Evolutionary conservation across 2,888 invertebrate genomes (phyloP).

Genomic region (Cryptops parisi): DNA sequence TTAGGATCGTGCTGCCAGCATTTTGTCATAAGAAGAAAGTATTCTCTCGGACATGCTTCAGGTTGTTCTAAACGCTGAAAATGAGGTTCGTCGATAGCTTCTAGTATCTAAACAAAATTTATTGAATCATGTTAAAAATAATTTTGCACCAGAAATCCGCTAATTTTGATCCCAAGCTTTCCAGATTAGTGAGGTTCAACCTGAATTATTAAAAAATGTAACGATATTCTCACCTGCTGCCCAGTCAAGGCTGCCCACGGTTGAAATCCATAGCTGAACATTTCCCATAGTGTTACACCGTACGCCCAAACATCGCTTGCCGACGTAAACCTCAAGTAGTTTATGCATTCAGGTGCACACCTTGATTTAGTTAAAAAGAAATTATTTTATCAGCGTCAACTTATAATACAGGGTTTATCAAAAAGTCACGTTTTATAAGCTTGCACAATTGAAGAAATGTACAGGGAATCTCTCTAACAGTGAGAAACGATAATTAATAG

Average conservation of each 20-base stretch:
- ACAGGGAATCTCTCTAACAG: too few species aligned
- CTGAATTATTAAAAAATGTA: background rate
- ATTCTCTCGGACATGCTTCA: constrained; percentile 85
- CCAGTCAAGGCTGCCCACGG: constrained; percentile 94
- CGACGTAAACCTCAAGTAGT: constrained; percentile 87
- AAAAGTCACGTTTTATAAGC: too few species aligned
- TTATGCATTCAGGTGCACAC: constrained; percentile 97
- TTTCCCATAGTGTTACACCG: constrained; percentile 97
- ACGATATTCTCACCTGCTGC: constrained; percentile 44
- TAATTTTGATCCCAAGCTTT: background rate
- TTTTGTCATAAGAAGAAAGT: constrained; percentile 79
- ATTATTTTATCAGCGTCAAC: too few species aligned
- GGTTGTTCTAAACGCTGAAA: constrained; percentile 82
- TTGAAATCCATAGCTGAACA: constrained; percentile 97
- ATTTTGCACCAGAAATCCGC: too few species aligned
- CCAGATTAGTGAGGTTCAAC: background rate
- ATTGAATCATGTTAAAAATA: background rate
- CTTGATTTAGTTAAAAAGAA: too few species aligned
- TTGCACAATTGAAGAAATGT: too few species aligned
- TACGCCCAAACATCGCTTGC: constrained; percentile 98
- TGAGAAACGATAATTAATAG: too few species aligned
- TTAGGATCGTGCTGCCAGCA: constrained; percentile 92
- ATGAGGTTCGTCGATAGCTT: constrained; percentile 86
- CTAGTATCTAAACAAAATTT: constrained; percentile 63
- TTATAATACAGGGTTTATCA: too few species aligned